Base-by-base conservation (phyloP, 2,888 invertebrate species). In the Leucophenga maculata region DNA sequence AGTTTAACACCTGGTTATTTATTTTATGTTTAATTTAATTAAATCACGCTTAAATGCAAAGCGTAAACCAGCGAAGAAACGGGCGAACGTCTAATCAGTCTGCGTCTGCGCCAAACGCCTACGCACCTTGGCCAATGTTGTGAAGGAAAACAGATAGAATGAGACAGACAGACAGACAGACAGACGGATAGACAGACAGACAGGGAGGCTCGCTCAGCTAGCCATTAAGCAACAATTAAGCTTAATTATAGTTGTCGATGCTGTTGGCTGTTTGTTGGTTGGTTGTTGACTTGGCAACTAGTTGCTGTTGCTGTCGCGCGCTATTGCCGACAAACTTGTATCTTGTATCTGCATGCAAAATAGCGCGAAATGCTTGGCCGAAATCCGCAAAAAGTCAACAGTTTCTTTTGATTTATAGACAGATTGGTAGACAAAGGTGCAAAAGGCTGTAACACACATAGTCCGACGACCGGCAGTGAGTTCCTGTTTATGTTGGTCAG, bases 151-250 rank as follows among this genome's bases (percentile, higher is more conserved):
- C 2, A 26, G 26, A 26, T 60, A 39, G 14, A 60, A 4, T 9
- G 54, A 68, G 76, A 69, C 20, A 52, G 16, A 22, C 1, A 18
- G 39, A 11, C n/a, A n/a, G n/a, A n/a, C n/a, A n/a, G n/a, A n/a
- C n/a, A n/a, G n/a, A 6, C 52, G 16, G 32, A 31, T 31, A 65
- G 32, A 3, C 39, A 18, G 20, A 52, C 48, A 52, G 9, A 13
- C 4, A 44, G n/a, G 50, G 8, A 32, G 59, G 39, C 62, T 31
- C 54, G 14, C 52, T 69, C 57, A 60, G 60, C 70, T 75, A 14
- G 77, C 77, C 81, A 79, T 81, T 81, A 83, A 81, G 81, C 81
- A 81, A 83, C 80, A 81, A 81, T 81, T 81, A 81, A 81, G 80
- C 83, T 81, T 83, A 81, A 81, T 81, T 81, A 81, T 83, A 83